A percentile compares a stretch with the other conserved stretches of the same genome.
These are phyloP conservation scores for Phrynocephalus forsythii DNA, from an alignment of 2,797 vertebrate genomes.

Conservation along the genomic window DNA sequence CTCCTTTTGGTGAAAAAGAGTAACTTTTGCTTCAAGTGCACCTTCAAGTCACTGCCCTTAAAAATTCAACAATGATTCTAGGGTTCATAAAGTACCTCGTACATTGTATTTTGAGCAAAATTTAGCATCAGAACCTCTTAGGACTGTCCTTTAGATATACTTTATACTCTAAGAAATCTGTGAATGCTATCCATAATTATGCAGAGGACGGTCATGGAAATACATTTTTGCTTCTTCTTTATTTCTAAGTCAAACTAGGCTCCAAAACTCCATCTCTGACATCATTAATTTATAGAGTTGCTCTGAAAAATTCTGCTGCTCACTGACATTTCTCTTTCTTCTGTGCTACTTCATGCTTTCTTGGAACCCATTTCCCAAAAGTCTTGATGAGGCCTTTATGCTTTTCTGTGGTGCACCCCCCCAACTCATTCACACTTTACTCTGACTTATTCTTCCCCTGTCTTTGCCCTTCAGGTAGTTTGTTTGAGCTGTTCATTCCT, in stretches of 20 bases:
- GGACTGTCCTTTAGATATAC: conserved; percentile 65
- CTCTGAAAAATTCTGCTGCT: background rate
- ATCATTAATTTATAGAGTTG: background rate
- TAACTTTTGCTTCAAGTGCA: conserved; percentile 57
- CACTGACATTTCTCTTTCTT: background rate
- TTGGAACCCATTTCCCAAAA: too few relatives aligned
- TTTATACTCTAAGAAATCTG: conserved; percentile 49
- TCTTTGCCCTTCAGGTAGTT: background rate
- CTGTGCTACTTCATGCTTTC: background rate
- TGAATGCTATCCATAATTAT: conserved; percentile 63
- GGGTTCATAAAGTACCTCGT: conserved; percentile 53
- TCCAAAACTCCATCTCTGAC: background rate
- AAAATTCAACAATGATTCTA: conserved; percentile 46
- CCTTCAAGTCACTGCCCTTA: conserved; percentile 34
- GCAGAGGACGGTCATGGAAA: conserved; percentile 38
- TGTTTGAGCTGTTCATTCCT: background rate
- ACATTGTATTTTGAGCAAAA: conserved; percentile 66
- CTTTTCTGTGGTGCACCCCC: background rate
- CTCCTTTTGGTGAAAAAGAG: conserved; percentile 55
- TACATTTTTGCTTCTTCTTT: background rate
- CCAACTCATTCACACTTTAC: background rate
- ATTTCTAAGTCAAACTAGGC: background rate
- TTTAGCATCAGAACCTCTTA: conserved; percentile 60
- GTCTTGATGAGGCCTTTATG: background rate
- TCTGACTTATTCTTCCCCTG: background rate